A percentile compares a stretch with the other conserved stretches of the same genome.
Evolutionary conservation across 2,113 vertebrate species (phyloP).

Genomic region (Platysternon megacephalum): DNA sequence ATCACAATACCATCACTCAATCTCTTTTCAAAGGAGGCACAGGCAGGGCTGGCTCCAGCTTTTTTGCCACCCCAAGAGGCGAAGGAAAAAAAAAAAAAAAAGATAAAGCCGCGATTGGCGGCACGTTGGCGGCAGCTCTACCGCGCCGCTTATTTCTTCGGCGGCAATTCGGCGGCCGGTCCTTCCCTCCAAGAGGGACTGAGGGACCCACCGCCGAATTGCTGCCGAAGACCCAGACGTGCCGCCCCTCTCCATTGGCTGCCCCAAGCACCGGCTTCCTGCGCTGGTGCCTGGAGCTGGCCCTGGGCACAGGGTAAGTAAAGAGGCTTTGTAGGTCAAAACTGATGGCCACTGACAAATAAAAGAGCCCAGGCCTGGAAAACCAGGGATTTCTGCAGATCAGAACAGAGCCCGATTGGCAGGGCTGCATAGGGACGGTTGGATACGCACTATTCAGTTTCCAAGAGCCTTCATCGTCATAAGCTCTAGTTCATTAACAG

Average conservation of each 20-base stretch:
- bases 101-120: too few relatives aligned
- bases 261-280: too few relatives aligned
- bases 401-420: conserved; percentile 38
- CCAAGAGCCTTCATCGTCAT: conserved; percentile 24
- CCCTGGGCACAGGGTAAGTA: neutral
- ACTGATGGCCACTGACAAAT: neutral
- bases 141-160: too few relatives aligned
- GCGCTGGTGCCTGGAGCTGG: too few relatives aligned
- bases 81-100: too few relatives aligned
- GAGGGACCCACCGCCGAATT: too few relatives aligned
- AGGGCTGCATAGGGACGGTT: conserved; percentile 34
- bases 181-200: too few relatives aligned
- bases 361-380: conserved; percentile 31
- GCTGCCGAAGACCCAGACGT: too few relatives aligned
- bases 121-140: too few relatives aligned
- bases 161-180: too few relatives aligned
- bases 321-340: conserved; percentile 55
- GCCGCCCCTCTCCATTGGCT: too few relatives aligned
- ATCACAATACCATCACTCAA: conserved; percentile 41
- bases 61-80: too few relatives aligned
- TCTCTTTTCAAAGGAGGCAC: conserved; percentile 43
- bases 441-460: neutral
- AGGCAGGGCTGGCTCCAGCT: neutral
- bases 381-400: conserved; percentile 47
- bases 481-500: neutral